These are phyloP conservation scores for Leucoptera coffeella DNA, from an alignment of 2,888 invertebrate species.

Conservation along the genomic window DNA sequence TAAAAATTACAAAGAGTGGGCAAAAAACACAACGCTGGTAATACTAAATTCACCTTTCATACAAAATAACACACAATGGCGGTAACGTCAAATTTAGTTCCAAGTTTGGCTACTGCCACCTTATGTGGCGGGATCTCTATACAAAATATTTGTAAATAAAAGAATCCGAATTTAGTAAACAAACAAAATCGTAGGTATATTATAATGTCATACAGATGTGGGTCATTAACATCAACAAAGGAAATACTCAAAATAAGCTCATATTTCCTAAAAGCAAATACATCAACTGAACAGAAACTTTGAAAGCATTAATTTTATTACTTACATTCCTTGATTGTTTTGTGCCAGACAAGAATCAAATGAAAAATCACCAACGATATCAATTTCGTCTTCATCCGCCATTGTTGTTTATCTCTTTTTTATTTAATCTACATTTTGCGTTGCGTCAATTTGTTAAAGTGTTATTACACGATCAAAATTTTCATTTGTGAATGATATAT, in stretches of 20 bases:
- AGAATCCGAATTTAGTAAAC: neutral
- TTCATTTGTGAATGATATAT: no score
- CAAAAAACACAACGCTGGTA: no score
- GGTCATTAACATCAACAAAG: no score
- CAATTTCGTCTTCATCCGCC: slow-evolving; percentile 70
- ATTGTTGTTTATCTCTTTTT: slow-evolving; percentile 22
- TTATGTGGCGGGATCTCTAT: neutral
- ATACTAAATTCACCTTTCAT: no score
- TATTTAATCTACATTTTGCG: neutral
- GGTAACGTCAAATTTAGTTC: no score
- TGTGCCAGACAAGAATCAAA: slow-evolving; percentile 58
- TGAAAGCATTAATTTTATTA: slow-evolving; percentile 7
- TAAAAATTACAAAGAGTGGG: no score
- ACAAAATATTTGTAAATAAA: neutral
- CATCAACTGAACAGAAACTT: neutral
- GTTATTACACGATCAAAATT: no score
- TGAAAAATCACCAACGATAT: slow-evolving; percentile 66
- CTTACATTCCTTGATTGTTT: slow-evolving; percentile 56
- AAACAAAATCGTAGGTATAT: neutral
- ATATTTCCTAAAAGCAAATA: no score
- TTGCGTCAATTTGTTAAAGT: neutral
- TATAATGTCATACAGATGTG: no score
- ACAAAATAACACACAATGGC: no score
- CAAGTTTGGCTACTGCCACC: no score
- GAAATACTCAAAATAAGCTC: no score